Evolutionary conservation across 2,113 vertebrate genomes (phyloP), one percentile per base, ranked within the genome.

Genomic region (Motacilla alba): DNA sequence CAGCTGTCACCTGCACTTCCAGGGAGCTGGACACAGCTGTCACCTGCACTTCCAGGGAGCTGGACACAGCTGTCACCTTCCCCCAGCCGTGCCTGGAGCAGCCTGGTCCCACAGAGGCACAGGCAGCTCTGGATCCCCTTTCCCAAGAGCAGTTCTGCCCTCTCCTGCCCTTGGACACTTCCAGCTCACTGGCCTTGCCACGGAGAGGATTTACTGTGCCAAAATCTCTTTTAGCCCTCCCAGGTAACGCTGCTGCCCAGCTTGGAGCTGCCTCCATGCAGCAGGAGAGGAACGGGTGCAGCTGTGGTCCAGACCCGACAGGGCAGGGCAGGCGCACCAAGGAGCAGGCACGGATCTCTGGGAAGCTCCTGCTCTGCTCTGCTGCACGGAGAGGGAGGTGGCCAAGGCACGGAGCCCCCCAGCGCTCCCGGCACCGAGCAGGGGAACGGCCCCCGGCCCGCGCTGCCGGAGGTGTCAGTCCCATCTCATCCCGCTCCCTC

Each of bases 11-110:
- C 69, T 2, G 3, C 64, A n/a, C n/a, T n/a, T n/a, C n/a, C n/a
- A n/a, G n/a, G n/a, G n/a, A n/a, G n/a, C n/a, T n/a, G n/a, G n/a
- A n/a, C n/a, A n/a, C n/a, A n/a, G n/a, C n/a, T n/a, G n/a, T n/a
- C n/a, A n/a, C n/a, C n/a, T n/a, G n/a, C n/a, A n/a, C n/a, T n/a
- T n/a, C n/a, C n/a, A n/a, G n/a, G n/a, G n/a, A n/a, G n/a, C n/a
- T n/a, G n/a, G n/a, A n/a, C n/a, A n/a, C n/a, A n/a, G n/a, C n/a
- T n/a, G n/a, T n/a, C n/a, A n/a, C n/a, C n/a, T n/a, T n/a, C n/a
- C n/a, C 39, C 3, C 1, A 43, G 56, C 27, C 5, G 1, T 2
- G 26, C 28, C 37, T 3, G 0, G 33, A 46, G 33, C 75, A 47
- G n/a, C 56, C 8, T 4, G 0, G 41, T 26, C 24, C 47, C 47